Evolutionary conservation across 2,888 invertebrate species (phyloP).

Genomic region (Drosophila fulvimacula): DNA sequence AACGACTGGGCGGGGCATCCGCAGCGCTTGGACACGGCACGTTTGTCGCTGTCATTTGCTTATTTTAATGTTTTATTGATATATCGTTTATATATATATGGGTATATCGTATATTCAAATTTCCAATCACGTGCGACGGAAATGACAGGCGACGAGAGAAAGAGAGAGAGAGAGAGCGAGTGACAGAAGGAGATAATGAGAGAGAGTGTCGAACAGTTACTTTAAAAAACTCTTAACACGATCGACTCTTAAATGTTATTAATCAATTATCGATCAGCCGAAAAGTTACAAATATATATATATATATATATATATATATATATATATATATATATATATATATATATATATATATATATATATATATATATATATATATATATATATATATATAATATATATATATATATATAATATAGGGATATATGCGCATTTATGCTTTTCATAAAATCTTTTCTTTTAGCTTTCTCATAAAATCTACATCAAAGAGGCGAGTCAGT

Average conservation of each 20-base stretch:
- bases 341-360: not conserved
- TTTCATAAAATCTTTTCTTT: constrained; percentile 1
- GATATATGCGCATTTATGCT: not conserved
- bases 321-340: not conserved
- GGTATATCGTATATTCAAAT: constrained; percentile 10
- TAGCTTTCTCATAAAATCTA: not conserved
- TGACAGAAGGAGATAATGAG: too few relatives aligned
- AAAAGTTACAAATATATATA: not conserved
- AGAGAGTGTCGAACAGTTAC: not conserved
- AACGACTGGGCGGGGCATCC: constrained; percentile 38
- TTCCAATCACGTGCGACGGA: constrained; percentile 43
- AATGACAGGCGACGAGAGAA: constrained; percentile 7
- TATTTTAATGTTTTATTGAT: constrained; percentile 22
- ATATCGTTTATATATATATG: not conserved
- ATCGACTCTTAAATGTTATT: constrained; percentile 2
- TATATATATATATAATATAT: too few relatives aligned
- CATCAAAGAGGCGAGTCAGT: not conserved
- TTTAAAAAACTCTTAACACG: constrained; percentile 6
- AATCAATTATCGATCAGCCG: constrained; percentile 3
- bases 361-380: not conserved
- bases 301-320: too few relatives aligned
- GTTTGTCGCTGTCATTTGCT: constrained; percentile 43
- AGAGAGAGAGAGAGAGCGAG: not conserved
- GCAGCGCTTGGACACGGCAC: constrained; percentile 21
- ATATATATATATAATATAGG: too few relatives aligned